Evolutionary conservation across 2,888 invertebrate genomes (phyloP), one percentile per base, ranked within the genome.

Genomic region (Chrysotoxum bicinctum): DNA sequence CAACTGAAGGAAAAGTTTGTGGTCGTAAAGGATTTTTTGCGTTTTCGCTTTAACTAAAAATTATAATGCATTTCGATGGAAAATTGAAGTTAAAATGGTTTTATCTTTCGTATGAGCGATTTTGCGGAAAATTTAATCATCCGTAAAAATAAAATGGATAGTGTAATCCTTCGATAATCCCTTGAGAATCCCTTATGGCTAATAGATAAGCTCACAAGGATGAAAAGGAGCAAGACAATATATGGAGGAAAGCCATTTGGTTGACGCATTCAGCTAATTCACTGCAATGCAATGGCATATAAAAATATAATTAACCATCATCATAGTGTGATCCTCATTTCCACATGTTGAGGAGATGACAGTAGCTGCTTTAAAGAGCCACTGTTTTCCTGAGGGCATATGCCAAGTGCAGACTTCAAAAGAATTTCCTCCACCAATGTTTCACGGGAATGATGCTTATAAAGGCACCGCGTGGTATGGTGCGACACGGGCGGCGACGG

Each of bases 281-380:
- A 35, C 45, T 58, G 72, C 37, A 75, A 68, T 75, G 72, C 37
- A 75, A 68, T 75, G 74, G 66, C 75, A 72, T 75, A 80, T 80
- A 66, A 84, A 50, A 64, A 35, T 76, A 84, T 76, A 80, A 84
- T 84, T 84, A 84, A 58, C 70, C 72, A 68, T 79, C 54, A 83
- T 37, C 21, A 50, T 50, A 19, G 45, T 64, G 64, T 84, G 66
- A 84, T 79, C 64, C 64, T 58, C 50, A 62, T 81, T 73, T 66
- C 30, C 76, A 76, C 70, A 70, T 76, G 64, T 64, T 70, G 50
- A 76, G 16, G 32, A 48, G 52, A 48, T 83, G 78, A 69, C 79
- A 54, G 64, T 64, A 16, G 32, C 30, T 52, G n/a, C 21, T 58
- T 21, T 54, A 69, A 35, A 62, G 54, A 60, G 48, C 54, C 37